Base-by-base conservation (phyloP, 2,113 vertebrate species). In the Aphyosemion australe region DNA sequence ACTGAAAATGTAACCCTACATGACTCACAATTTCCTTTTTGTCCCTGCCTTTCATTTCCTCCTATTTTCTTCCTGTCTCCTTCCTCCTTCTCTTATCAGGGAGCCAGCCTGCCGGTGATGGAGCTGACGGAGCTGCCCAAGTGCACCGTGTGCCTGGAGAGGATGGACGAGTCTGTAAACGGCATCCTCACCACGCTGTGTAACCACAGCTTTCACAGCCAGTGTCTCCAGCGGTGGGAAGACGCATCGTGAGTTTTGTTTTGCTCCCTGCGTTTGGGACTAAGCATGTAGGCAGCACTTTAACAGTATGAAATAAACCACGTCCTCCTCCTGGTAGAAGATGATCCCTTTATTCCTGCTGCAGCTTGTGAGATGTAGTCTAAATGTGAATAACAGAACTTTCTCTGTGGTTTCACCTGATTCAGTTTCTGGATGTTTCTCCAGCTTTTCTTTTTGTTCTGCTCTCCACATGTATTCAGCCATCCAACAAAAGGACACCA, bases 131-230 rank as follows among this genome's bases (percentile, higher is more conserved):
- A 99, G 91, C 92, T 99, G 43, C 97, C 97, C 0, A 98, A 99
- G 85, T 99, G 97, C 90, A 99, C 96, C 0, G 96, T 99, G 87
- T 99, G 97, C 81, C 92, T 99, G 90, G 97, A 99, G 90, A 93
- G 97, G 52, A 99, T 99, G 97, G 97, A 99, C 0, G 97, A 99
- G 88, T 99, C 97, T 0, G 97, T 99, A 20, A 99, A 99, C 1
- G 97, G 97, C 51, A 94, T 99, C 71, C 94, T 99, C 6, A 99
- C 97, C 78, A 98, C 97, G 0, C 87, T 99, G 2, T 99, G 97
- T 63, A 99, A 99, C 92, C 97, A 99, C 94, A 98, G 96, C 90
- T 99, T 99, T 72, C 97, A 99, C 75, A 99, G 96, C 86, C 96
- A 97, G 89, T 99, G 97, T 85, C 94, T 99, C 49, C 97, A 98